Evolutionary conservation across 2,113 vertebrate genomes (phyloP).

Genomic region (Crotalus horridus): DNA sequence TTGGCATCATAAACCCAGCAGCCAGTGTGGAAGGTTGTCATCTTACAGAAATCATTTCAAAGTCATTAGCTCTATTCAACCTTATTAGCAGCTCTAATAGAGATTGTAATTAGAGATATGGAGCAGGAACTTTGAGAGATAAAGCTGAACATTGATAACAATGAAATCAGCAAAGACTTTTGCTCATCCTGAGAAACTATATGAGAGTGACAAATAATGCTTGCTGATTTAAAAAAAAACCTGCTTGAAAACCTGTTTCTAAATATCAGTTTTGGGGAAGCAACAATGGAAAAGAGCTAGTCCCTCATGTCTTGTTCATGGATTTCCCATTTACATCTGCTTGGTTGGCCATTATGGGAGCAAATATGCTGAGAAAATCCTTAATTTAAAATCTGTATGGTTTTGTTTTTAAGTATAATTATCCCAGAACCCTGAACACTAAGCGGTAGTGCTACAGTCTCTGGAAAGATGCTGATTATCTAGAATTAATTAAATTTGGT

Average conservation of each 20-base stretch:
- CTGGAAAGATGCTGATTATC: background rate
- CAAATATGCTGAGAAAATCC: background rate
- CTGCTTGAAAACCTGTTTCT: background rate
- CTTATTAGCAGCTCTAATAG: background rate
- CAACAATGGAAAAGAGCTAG: background rate
- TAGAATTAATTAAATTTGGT: background rate
- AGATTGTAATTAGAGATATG: constrained; percentile 14
- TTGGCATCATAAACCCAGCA: background rate
- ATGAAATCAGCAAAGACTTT: background rate
- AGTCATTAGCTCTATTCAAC: background rate
- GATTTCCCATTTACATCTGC: background rate
- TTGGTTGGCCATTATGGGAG: background rate
- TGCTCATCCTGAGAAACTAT: background rate
- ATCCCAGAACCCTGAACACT: background rate
- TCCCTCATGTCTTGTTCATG: background rate
- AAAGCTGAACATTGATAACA: background rate
- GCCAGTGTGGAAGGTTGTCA: background rate
- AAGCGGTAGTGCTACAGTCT: background rate
- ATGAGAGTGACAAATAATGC: background rate
- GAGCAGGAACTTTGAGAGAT: background rate
- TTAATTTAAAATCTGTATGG: background rate
- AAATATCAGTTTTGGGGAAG: background rate
- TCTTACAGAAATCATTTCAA: background rate
- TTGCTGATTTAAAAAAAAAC: background rate
- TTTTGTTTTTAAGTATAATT: background rate